phyloP scores from a whole-genome alignment of 2,797 vertebrate species.

The Siniperca scherzeri region DNA sequence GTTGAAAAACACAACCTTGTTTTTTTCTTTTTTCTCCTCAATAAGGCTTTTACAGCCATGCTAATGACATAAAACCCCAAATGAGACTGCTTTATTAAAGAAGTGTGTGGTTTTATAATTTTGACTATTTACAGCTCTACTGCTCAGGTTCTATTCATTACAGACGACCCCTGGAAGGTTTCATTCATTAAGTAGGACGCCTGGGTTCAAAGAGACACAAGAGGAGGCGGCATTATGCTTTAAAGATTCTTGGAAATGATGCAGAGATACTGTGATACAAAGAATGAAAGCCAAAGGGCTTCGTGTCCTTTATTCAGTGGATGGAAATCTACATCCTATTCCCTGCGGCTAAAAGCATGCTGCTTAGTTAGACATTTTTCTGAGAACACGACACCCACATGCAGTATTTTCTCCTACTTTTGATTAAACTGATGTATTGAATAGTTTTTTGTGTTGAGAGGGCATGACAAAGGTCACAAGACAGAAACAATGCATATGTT shows the following conservation, averaged over 20 bases:
- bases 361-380: neutral
- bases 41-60: slow-evolving; percentile 14
- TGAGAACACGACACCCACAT: slow-evolving; percentile 7
- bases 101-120: slow-evolving; percentile 40
- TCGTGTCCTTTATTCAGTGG: slow-evolving; percentile 8
- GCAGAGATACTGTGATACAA: slow-evolving; percentile 8
- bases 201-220: slow-evolving; percentile 35
- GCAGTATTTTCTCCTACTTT: slow-evolving; percentile 2
- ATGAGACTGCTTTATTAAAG: slow-evolving; percentile 29
- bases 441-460: neutral
- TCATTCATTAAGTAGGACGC: slow-evolving; percentile 11
- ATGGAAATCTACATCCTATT: slow-evolving; percentile 33
- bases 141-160: slow-evolving; percentile 44
- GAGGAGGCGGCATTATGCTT: slow-evolving; percentile 22
- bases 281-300: slow-evolving; percentile 8
- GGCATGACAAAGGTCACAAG: neutral
- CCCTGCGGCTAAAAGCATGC: slow-evolving; percentile 21
- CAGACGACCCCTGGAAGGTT: slow-evolving; percentile 9
- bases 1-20: slow-evolving; percentile 5
- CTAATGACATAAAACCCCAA: slow-evolving; percentile 34
- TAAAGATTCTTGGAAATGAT: slow-evolving; percentile 19
- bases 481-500: neutral
- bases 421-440: neutral
- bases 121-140: slow-evolving; percentile 20
- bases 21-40: neutral